Conservation (phyloP, 2,888 invertebrate genomes). For the Chrysina gloriosa region DNA sequence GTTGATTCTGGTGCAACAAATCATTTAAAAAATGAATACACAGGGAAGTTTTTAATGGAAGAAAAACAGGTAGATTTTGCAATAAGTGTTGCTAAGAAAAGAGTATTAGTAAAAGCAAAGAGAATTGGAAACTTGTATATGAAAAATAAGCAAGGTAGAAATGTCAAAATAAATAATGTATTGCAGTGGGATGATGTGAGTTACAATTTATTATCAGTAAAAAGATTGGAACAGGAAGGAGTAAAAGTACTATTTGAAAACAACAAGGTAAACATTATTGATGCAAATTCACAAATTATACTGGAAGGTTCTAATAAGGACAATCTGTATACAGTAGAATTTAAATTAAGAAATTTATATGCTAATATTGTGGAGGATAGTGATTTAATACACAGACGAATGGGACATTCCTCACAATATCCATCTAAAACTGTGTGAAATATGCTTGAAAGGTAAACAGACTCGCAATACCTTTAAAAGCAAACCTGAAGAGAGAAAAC, state of each 20-base stretch:
- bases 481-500: conserved; percentile 43
- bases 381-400: conserved; percentile 46
- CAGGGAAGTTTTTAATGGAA: conserved; percentile 13
- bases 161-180: conserved; percentile 43
- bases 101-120: not conserved
- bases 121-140: not conserved
- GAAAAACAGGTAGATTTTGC: not conserved
- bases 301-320: conserved; percentile 41
- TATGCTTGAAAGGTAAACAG: conserved; percentile 44
- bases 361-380: no score
- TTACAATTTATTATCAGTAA: conserved; percentile 48
- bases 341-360: not conserved
- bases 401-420: conserved; percentile 50
- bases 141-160: conserved; percentile 30
- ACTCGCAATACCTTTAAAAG: conserved; percentile 30
- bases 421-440: conserved; percentile 41
- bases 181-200: conserved; percentile 45
- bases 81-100: not conserved
- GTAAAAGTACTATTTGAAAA: conserved; percentile 45
- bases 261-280: conserved; percentile 41
- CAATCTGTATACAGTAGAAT: conserved; percentile 39
- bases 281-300: conserved; percentile 27
- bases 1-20: conserved; percentile 44
- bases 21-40: conserved; percentile 36
- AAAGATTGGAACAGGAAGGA: conserved; percentile 46